Evolutionary conservation across 2,888 invertebrate genomes (phyloP).

Genomic region (Hyles lineata): DNA sequence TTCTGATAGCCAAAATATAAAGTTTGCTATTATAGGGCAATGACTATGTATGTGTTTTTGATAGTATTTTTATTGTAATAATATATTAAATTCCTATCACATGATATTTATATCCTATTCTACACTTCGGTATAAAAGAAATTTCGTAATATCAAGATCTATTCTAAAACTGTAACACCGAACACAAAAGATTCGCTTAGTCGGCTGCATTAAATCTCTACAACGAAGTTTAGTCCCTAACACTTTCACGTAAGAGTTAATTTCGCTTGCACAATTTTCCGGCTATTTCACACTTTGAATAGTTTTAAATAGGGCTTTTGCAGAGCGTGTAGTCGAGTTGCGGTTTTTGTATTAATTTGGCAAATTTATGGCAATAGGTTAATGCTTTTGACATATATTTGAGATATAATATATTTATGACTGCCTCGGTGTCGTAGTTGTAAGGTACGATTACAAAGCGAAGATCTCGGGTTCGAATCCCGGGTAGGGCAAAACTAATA

Average conservation of each 20-base stretch:
- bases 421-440: too few species aligned
- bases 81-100: background rate
- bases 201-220: slow-evolving; percentile 1
- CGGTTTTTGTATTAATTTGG: slow-evolving; percentile 2
- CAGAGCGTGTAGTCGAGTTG: background rate
- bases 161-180: background rate
- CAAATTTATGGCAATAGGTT: background rate
- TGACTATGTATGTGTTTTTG: too few species aligned
- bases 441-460: too few species aligned
- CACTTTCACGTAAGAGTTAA: background rate
- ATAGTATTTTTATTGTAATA: too few species aligned
- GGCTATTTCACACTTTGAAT: background rate
- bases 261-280: background rate
- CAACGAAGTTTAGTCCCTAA: slow-evolving; percentile 1
- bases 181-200: slow-evolving; percentile 20
- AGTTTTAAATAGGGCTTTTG: slow-evolving; percentile 8
- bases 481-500: too few species aligned
- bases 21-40: background rate
- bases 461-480: too few species aligned
- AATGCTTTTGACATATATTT: background rate
- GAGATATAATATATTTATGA: background rate
- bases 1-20: background rate
- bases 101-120: background rate
- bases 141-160: background rate
- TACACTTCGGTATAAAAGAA: background rate